Percentiles rank a stretch among this genome's conserved stretches.
Conservation (phyloP, 2,797 vertebrate genomes). For the Hypotaenidia philippensis region DNA sequence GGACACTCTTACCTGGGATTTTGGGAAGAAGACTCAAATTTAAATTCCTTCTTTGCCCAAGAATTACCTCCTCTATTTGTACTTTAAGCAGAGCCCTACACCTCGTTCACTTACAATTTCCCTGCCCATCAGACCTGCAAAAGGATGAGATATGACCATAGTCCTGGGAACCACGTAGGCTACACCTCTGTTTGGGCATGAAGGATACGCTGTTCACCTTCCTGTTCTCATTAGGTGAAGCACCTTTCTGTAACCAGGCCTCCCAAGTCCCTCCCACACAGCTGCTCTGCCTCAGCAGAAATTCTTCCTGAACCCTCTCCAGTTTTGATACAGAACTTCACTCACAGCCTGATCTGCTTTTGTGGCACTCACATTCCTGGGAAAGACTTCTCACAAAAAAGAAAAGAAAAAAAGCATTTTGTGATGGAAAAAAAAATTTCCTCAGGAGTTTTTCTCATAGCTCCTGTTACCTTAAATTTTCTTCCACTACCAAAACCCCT, state of each 20-base stretch:
- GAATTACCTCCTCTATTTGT: neutral
- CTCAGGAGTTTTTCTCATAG: neutral
- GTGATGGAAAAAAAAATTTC: neutral
- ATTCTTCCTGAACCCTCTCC: fast-evolving
- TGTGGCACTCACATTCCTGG: neutral
- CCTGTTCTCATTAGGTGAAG: neutral
- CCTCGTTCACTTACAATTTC: neutral
- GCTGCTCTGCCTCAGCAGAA: neutral
- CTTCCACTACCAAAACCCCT: neutral
- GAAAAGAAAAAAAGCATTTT: neutral
- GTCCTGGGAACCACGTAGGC: neutral
- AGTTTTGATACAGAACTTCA: neutral
- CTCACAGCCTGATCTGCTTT: neutral
- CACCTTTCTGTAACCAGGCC: neutral
- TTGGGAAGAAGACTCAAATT: neutral
- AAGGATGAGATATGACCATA: neutral
- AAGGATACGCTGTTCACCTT: neutral
- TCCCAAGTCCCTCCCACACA: too few relatives aligned
- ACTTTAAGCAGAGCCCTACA: neutral
- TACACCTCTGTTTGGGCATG: neutral
- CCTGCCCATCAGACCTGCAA: neutral
- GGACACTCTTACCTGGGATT: neutral
- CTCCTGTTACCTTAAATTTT: neutral
- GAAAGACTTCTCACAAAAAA: neutral
- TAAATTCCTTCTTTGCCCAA: neutral